phyloP scores from a whole-genome alignment of 2,797 vertebrate species.

The Manis crassicaudata region DNA sequence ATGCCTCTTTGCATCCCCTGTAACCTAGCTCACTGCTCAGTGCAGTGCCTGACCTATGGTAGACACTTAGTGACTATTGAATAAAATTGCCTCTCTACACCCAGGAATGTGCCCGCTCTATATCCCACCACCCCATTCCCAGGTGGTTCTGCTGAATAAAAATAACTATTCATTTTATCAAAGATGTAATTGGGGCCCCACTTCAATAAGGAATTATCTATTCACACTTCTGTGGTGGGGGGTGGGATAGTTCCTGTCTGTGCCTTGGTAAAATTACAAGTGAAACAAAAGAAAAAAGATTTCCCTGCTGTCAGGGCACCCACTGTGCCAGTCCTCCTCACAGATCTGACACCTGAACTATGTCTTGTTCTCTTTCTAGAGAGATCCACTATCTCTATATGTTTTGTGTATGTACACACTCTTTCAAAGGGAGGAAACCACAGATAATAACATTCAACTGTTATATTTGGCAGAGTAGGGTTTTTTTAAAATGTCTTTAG shows the following conservation, averaged over 20 bases:
- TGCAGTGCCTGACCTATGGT: neutral
- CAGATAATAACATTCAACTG: slow-evolving; percentile 20
- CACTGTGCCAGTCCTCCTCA: accelerated
- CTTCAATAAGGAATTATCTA: neutral
- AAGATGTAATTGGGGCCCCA: neutral
- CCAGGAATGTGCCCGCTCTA: accelerated
- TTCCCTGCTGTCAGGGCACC: neutral
- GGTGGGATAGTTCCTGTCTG: neutral
- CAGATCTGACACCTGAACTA: neutral
- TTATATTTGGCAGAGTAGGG: neutral
- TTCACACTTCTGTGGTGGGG: neutral
- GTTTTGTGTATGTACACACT: neutral
- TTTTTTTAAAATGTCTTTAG: slow-evolving; percentile 35
- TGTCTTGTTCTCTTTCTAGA: neutral
- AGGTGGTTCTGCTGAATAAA: neutral
- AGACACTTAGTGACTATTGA: neutral
- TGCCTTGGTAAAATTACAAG: neutral
- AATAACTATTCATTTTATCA: neutral
- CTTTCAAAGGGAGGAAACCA: slow-evolving; percentile 52
- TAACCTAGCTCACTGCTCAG: neutral
- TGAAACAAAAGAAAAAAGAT: neutral
- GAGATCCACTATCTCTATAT: neutral
- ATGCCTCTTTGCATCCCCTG: neutral
- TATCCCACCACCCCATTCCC: neutral
- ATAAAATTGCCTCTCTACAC: neutral